These are phyloP conservation scores for Hipparchia sbordonii DNA, from an alignment of 2,888 invertebrate genomes.

Conservation along the genomic window DNA sequence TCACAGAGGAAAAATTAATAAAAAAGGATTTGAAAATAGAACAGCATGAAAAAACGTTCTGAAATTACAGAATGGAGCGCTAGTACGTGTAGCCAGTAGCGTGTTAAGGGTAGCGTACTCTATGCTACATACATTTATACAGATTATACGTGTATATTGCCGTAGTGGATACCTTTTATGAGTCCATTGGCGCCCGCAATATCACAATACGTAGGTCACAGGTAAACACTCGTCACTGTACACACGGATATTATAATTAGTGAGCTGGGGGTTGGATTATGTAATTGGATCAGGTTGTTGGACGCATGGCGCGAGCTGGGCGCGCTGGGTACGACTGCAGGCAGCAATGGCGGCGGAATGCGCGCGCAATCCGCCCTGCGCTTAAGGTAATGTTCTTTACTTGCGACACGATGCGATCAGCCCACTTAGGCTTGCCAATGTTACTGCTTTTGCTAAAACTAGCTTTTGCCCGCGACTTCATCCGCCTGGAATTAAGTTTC, in stretches of 20 bases:
- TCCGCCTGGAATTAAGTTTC: no score
- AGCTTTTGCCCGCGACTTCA: no score
- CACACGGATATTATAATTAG: conserved; percentile 35
- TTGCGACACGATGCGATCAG: conserved; percentile 27
- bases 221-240: conserved; percentile 41
- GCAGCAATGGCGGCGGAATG: conserved; percentile 73
- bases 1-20: background rate
- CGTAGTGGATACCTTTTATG: conserved; percentile 38
- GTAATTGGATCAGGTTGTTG: conserved; percentile 57
- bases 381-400: conserved; percentile 49
- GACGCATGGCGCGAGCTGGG: conserved; percentile 68
- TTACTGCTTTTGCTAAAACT: no score
- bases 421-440: background rate
- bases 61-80: conserved; percentile 33
- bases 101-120: conserved; percentile 28
- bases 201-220: conserved; percentile 38
- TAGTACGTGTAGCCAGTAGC: conserved; percentile 39
- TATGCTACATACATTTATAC: conserved; percentile 27
- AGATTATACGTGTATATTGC: background rate
- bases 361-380: conserved; percentile 78
- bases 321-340: conserved; percentile 75
- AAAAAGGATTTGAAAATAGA: conserved; percentile 29
- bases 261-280: conserved; percentile 52
- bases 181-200: conserved; percentile 40
- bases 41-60: conserved; percentile 23